Percentiles rank a stretch among this genome's conserved stretches.
Conservation (phyloP, 2,113 vertebrate species). For the Erythrocebus patas region DNA sequence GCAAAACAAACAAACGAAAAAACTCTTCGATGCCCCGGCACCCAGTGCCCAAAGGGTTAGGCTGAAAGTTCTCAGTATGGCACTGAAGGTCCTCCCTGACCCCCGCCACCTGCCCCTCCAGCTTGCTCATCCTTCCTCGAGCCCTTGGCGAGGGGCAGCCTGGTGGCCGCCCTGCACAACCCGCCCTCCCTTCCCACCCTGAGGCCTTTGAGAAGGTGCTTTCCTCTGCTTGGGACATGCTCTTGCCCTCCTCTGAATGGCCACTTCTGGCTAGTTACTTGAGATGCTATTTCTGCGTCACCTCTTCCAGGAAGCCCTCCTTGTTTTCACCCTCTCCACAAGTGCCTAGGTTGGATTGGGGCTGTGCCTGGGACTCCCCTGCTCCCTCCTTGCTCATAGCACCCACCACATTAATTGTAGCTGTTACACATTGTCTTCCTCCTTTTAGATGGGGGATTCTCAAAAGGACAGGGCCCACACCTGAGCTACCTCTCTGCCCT, state of each 20-base stretch:
- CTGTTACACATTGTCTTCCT: too few species aligned
- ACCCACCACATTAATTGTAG: neutral
- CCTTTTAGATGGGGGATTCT: neutral
- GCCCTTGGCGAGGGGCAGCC: neutral
- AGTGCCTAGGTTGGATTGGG: neutral
- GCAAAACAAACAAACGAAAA: neutral
- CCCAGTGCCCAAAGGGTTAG: neutral
- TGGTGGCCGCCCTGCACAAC: neutral
- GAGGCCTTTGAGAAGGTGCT: too few species aligned
- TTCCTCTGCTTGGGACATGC: neutral
- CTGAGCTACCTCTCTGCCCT: neutral
- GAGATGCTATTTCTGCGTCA: neutral
- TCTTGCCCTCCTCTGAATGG: neutral
- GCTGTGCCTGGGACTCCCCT: neutral
- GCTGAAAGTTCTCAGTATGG: neutral
- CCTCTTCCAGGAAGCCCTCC: neutral
- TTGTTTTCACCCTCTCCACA: neutral
- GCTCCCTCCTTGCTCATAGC: neutral
- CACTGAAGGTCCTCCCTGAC: neutral
- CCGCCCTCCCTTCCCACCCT: neutral
- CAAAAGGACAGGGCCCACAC: neutral
- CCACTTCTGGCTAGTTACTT: neutral
- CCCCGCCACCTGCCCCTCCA: neutral
- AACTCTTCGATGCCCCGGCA: fast-evolving
- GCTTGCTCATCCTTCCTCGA: neutral